Conservation (phyloP, 2,888 invertebrate genomes). For the Parascotia fuliginaria region DNA sequence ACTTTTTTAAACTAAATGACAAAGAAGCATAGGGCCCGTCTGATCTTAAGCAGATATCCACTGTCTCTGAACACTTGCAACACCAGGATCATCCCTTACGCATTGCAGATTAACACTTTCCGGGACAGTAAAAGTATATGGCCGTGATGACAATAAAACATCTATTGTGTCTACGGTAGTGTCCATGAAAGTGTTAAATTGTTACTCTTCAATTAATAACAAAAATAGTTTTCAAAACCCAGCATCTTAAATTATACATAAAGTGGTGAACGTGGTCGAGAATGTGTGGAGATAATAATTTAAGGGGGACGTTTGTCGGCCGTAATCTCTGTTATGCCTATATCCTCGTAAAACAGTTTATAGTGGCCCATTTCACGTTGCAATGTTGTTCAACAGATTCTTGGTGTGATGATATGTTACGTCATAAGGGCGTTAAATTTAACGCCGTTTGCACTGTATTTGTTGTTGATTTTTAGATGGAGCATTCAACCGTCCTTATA, state of each 20-base stretch:
- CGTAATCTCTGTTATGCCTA: slow-evolving; percentile 42
- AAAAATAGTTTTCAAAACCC: not conserved
- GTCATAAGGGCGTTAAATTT: not conserved
- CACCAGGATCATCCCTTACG: too few species aligned
- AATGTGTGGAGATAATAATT: slow-evolving; percentile 49
- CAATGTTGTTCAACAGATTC: slow-evolving; percentile 12
- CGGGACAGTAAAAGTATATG: too few species aligned
- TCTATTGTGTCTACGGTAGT: too few species aligned
- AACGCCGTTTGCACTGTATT: not conserved
- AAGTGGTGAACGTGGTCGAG: slow-evolving; percentile 40
- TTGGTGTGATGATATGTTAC: slow-evolving; percentile 21
- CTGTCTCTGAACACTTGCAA: too few species aligned
- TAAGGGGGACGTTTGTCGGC: slow-evolving; percentile 38
- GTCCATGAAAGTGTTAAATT: too few species aligned
- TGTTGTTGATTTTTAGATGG: not conserved
- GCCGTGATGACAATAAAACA: too few species aligned
- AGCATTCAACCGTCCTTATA: too few species aligned
- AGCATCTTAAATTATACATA: slow-evolving; percentile 42
- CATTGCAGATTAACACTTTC: too few species aligned
- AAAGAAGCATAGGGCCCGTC: too few species aligned
- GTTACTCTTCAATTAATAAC: too few species aligned
- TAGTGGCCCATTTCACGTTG: slow-evolving; percentile 31
- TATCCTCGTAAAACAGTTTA: slow-evolving; percentile 45
- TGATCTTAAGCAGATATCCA: too few species aligned
- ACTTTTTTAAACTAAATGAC: too few species aligned